Evolutionary conservation across 2,113 vertebrate species (phyloP), one percentile per base, ranked within the genome.

Genomic region (Antennarius striatus): DNA sequence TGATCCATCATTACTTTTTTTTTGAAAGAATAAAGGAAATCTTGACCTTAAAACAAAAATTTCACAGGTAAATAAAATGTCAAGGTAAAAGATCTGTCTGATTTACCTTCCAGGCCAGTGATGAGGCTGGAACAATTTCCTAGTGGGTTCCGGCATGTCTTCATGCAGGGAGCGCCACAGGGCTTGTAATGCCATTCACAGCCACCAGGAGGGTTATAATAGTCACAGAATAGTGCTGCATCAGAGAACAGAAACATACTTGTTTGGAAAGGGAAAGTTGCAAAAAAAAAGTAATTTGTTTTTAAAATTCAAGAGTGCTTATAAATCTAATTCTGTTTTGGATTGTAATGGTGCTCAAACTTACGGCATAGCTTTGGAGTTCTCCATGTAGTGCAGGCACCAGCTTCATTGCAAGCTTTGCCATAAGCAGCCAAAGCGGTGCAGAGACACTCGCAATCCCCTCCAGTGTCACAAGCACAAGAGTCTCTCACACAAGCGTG

Each of bases 131-230:
- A 91, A 73, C 96, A 98, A 3, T 77, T 91, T 55, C 95, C 96
- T 0, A 84, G 83, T 10, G 94, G 95, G 77, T 97, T 98, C 58
- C 81, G 93, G 79, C 97, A 98, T 28, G 97, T 97, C 79, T 94
- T 94, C 92, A 97, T 89, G 67, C 95, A 98, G 46, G 92, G 91
- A 5, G 92, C 91, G 43, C 96, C 96, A 59, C 97, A 98, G 1
- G 96, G 91, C 64, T 93, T 93, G 83, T 98, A 98, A 74, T 98
- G 96, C 97, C 97, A 99, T 68, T 95, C 94, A 58, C 97, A 99
- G 65, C 82, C 91, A 15, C 87, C 95, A 42, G 91, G 68, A 0
- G 90, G 81, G 63, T 98, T 98, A 87, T 97, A 98, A 86, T 95
- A 98, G 79, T 98, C 96, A 10, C 97, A 99, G 89, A 98, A 98